Base-by-base conservation (phyloP, 2,797 vertebrate species). In the Hipposideros larvatus region DNA sequence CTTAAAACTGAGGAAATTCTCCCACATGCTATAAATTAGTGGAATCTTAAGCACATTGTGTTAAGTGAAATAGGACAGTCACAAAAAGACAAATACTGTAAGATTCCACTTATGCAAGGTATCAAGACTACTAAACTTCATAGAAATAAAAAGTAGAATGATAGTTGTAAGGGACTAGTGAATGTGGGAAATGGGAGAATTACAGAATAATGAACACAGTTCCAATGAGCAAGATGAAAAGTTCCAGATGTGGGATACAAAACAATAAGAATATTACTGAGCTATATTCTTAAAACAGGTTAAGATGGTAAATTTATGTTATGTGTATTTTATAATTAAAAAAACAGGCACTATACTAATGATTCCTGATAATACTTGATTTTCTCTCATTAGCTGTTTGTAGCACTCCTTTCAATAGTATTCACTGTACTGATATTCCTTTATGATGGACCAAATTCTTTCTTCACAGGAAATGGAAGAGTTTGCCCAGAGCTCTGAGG, bases 401-500 rank as follows among this genome's bases (percentile, higher is more conserved):
- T 37, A 63, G 4, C 4, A 53, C 11, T 31, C 1, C 13, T 57
- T 73, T 63, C 7, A 61, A 9, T 34, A 59, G 3, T 24, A 19
- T 18, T 65, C 19, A 1, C 31, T 43, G 1, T 82, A 7, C 8
- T 74, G 24, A 13, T 70, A 4, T 4, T 73, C 3, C 31, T 90
- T 55, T 86, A 14, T 91, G 24, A 96, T 22, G 24, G 22, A 66
- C 1, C 1, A 63, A 46, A 43, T 53, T 77, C 11, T 83, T 90
- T 87, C 37, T 88, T 94, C 94, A 14, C 94, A 99, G 99, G 99
- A 99, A 79, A 99, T 99, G 95, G 99, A 99, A 97, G 98, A 99
- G 95, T 99, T 99, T 98, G 99, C 99, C 63, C 99, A 99, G 97
- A 99, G 99, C 68, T 99, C 99, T 63, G 99, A 99, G 59, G 98